Conservation (phyloP, 2,113 vertebrate genomes). For the Misgurnus mizolepis region DNA sequence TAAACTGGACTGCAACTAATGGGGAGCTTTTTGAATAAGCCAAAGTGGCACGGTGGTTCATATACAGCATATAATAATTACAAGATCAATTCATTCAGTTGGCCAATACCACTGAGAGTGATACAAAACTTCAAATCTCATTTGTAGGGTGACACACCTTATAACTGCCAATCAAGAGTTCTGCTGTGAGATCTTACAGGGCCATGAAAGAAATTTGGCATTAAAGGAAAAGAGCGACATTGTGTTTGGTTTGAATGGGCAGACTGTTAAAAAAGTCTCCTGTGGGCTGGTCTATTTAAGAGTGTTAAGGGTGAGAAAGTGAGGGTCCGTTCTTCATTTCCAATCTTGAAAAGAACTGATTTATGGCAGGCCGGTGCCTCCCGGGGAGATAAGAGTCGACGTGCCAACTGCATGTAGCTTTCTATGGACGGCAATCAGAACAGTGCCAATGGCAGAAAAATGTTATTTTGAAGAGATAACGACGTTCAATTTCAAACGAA, state of each 20-base stretch:
- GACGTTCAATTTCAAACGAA: slow-evolving; percentile 47
- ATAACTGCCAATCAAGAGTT: slow-evolving; percentile 10
- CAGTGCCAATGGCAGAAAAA: slow-evolving; percentile 46
- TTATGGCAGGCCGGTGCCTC: slow-evolving; percentile 64
- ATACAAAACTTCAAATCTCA: neutral
- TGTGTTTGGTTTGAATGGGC: slow-evolving; percentile 29
- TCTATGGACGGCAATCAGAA: slow-evolving; percentile 61
- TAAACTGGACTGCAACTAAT: too few species aligned
- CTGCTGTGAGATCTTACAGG: neutral
- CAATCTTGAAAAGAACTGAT: slow-evolving; percentile 65
- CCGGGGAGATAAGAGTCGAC: slow-evolving; percentile 60
- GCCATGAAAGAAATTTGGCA: slow-evolving; percentile 5
- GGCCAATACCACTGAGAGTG: neutral
- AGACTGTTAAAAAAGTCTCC: slow-evolving; percentile 1
- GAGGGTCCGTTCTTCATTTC: slow-evolving; percentile 58
- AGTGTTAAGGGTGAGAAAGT: slow-evolving; percentile 13
- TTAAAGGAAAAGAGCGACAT: slow-evolving; percentile 26
- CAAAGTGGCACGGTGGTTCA: neutral
- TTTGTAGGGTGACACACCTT: neutral
- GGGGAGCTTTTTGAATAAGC: too few species aligned
- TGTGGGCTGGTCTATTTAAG: slow-evolving; percentile 10
- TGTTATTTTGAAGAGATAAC: slow-evolving; percentile 53
- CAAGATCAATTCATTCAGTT: neutral
- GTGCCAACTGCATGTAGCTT: slow-evolving; percentile 46
- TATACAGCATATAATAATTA: neutral